phyloP scores from a whole-genome alignment of 1,140 invertebrate genomes.

The Cheumatopsyche charites region DNA sequence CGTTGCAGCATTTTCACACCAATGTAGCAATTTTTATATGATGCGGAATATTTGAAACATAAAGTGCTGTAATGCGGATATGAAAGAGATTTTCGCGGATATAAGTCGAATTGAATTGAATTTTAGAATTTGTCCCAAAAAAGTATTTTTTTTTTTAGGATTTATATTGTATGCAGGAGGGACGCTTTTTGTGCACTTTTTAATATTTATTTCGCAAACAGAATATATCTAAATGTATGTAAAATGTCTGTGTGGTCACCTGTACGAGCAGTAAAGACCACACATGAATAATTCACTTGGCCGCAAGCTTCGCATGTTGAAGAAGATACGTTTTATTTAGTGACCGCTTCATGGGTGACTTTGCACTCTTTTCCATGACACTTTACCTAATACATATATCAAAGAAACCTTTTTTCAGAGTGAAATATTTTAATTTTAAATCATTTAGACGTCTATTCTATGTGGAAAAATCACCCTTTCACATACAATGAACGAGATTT shows the following conservation, averaged over 20 bases:
- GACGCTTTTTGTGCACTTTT: too few relatives aligned
- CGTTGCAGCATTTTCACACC: constrained; percentile 4
- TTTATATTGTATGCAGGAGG: too few relatives aligned
- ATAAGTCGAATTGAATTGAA: too few relatives aligned
- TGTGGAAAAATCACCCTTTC: too few relatives aligned
- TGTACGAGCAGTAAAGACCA: constrained; percentile 17
- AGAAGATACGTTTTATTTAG: constrained; percentile 28
- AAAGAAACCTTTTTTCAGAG: neutral
- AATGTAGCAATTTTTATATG: too few relatives aligned
- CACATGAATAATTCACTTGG: constrained; percentile 34
- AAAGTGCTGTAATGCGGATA: neutral
- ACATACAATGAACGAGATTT: too few relatives aligned
- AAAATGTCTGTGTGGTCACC: constrained; percentile 5
- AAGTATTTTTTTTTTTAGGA: too few relatives aligned
- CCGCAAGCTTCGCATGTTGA: constrained; percentile 10
- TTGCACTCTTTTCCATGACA: constrained; percentile 14
- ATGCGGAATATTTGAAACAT: neutral
- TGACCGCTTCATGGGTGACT: constrained; percentile 23
- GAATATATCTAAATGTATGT: neutral
- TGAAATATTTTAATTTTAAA: too few relatives aligned
- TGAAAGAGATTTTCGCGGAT: too few relatives aligned
- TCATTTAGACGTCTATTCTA: too few relatives aligned
- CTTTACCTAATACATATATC: neutral
- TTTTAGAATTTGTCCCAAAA: too few relatives aligned
- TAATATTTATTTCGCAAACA: neutral